Evolutionary conservation across 2,113 vertebrate genomes (phyloP).

Genomic region (Prinia subflava): DNA sequence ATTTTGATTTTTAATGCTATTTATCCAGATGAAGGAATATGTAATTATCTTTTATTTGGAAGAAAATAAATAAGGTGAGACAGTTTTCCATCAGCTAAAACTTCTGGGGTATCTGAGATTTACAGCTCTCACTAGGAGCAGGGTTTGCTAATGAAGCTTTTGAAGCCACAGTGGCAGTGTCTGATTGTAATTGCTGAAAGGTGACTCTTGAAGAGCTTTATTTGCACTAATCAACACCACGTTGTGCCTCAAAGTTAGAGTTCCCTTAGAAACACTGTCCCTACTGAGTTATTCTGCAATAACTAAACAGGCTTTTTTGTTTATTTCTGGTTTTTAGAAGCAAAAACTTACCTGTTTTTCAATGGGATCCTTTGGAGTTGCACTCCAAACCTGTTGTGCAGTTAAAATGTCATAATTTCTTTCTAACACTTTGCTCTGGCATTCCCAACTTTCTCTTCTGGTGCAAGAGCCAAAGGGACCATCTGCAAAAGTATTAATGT

Average conservation of each 20-base stretch:
- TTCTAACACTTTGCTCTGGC: neutral
- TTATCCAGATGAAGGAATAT: neutral
- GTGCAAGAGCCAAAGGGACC: neutral
- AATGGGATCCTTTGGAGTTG: conserved; percentile 23
- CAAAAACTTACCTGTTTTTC: neutral
- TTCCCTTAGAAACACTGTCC: conserved; percentile 47
- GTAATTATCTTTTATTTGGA: conserved; percentile 33
- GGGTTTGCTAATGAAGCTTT: conserved; percentile 68
- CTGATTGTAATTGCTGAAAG: conserved; percentile 73
- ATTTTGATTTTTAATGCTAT: conserved; percentile 27
- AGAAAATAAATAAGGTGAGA: conserved; percentile 28
- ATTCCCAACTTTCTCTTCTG: neutral
- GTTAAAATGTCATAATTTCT: neutral
- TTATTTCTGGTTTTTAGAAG: conserved; percentile 22
- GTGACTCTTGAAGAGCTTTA: conserved; percentile 60
- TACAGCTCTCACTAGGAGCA: neutral
- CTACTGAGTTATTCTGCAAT: conserved; percentile 35
- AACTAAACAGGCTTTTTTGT: conserved; percentile 16
- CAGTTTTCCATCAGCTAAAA: neutral
- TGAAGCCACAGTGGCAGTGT: conserved; percentile 46
- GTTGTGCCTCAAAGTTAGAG: conserved; percentile 70
- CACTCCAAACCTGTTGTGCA: neutral
- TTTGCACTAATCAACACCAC: conserved; percentile 75
- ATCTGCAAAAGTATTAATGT: neutral
- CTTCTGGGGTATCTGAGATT: conserved; percentile 22